These are phyloP conservation scores for Zygogramma bicolorata DNA, from an alignment of 2,888 invertebrate species.

Conservation along the genomic window DNA sequence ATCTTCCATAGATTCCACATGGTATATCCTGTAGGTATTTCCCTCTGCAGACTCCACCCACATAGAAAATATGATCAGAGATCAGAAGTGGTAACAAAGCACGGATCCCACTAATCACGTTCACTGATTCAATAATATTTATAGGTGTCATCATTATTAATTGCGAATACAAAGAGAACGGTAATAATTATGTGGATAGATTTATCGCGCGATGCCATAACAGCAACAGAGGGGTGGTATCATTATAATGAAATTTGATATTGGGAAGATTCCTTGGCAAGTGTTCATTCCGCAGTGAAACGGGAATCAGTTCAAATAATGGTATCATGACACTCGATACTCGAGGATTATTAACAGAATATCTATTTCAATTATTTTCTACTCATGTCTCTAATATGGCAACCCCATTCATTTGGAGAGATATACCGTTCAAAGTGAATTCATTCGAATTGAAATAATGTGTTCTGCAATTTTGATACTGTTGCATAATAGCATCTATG, in stretches of 20 bases:
- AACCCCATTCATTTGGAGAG: no score
- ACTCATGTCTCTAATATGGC: no score
- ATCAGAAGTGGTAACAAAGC: background rate
- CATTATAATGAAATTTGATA: conserved; percentile 2
- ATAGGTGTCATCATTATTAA: background rate
- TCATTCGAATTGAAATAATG: no score
- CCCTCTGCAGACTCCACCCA: background rate
- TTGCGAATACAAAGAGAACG: background rate
- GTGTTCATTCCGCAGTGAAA: background rate
- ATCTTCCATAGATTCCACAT: no score
- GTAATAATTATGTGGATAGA: background rate
- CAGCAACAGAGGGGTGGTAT: background rate
- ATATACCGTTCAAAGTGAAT: no score
- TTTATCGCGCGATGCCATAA: background rate
- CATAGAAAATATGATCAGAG: background rate
- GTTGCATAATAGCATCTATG: no score
- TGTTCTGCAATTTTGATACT: no score
- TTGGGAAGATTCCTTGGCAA: background rate
- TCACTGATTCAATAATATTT: background rate
- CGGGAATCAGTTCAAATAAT: background rate
- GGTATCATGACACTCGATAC: background rate
- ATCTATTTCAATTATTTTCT: background rate
- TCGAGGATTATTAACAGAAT: background rate
- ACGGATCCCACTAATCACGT: background rate
- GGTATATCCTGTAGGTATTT: no score